Percentiles rank a stretch among this genome's conserved stretches.
These are phyloP conservation scores for Brotula barbata DNA, from an alignment of 2,797 vertebrate genomes.

Conservation along the genomic window DNA sequence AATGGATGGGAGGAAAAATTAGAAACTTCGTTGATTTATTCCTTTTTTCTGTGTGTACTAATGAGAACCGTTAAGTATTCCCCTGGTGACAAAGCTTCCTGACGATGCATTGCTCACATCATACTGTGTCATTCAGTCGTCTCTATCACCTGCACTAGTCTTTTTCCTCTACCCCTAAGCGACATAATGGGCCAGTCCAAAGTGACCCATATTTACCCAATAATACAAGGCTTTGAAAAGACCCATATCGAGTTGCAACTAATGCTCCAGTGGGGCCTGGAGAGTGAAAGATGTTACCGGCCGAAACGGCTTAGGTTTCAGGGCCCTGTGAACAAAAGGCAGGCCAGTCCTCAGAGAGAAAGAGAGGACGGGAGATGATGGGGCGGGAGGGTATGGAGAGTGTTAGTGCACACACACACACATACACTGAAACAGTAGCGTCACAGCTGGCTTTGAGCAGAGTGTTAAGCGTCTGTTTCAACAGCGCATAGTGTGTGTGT, in stretches of 20 bases:
- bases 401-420: constrained; percentile 40
- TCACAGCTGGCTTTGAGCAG: constrained; percentile 14
- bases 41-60: constrained; percentile 20
- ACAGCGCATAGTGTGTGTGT: constrained; percentile 8
- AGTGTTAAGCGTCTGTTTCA: constrained; percentile 32
- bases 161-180: constrained; percentile 56
- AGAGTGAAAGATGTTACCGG: constrained; percentile 82
- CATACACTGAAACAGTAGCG: constrained; percentile 56
- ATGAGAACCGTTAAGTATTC: constrained; percentile 48
- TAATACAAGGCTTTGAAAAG: constrained; percentile 81
- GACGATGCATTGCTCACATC: constrained; percentile 54
- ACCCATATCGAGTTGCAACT: constrained; percentile 78
- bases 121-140: constrained; percentile 63
- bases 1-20: background rate
- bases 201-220: constrained; percentile 84
- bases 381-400: constrained; percentile 15
- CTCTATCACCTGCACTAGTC: constrained; percentile 71
- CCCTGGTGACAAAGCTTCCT: constrained; percentile 41
- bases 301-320: constrained; percentile 77
- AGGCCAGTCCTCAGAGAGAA: constrained; percentile 69
- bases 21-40: constrained; percentile 1
- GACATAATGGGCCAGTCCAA: constrained; percentile 76
- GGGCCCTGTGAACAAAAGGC: constrained; percentile 75
- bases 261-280: constrained; percentile 78
- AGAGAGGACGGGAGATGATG: background rate